phyloP scores from a whole-genome alignment of 2,888 invertebrate species.

The Cylindroiulus punctatus region DNA sequence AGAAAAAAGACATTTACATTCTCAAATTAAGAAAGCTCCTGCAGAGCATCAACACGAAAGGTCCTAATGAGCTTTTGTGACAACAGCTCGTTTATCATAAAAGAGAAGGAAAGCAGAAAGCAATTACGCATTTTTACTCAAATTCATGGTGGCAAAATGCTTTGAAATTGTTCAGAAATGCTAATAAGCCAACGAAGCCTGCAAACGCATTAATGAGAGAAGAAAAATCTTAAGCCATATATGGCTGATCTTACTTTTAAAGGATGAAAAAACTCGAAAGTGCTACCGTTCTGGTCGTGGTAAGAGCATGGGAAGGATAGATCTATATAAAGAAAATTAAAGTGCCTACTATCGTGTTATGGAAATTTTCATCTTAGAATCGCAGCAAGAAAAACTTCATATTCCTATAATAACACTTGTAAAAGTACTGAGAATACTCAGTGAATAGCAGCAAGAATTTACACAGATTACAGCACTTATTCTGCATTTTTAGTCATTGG shows the following conservation, averaged over 20 bases:
- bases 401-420: neutral
- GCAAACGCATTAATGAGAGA: neutral
- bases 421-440: neutral
- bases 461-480: neutral
- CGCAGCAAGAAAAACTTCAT: neutral
- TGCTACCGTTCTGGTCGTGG: neutral
- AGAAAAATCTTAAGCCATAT: slow-evolving; percentile 4
- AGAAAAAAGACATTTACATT: slow-evolving; percentile 26
- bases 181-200: slow-evolving; percentile 29
- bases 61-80: slow-evolving; percentile 42
- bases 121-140: slow-evolving; percentile 23
- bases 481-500: no score
- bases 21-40: slow-evolving; percentile 29
- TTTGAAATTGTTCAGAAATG: slow-evolving; percentile 42
- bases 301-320: neutral
- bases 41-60: slow-evolving; percentile 38
- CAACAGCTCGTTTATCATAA: slow-evolving; percentile 38
- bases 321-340: slow-evolving; percentile 11
- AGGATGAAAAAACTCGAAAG: neutral
- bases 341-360: neutral
- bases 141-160: slow-evolving; percentile 38
- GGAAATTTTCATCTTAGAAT: neutral
- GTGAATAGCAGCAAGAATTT: neutral
- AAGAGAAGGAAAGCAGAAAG: slow-evolving; percentile 27
- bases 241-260: neutral